Base-by-base conservation (phyloP, 92 coral and sea anemone species). In the Actinostola sp. region DNA sequence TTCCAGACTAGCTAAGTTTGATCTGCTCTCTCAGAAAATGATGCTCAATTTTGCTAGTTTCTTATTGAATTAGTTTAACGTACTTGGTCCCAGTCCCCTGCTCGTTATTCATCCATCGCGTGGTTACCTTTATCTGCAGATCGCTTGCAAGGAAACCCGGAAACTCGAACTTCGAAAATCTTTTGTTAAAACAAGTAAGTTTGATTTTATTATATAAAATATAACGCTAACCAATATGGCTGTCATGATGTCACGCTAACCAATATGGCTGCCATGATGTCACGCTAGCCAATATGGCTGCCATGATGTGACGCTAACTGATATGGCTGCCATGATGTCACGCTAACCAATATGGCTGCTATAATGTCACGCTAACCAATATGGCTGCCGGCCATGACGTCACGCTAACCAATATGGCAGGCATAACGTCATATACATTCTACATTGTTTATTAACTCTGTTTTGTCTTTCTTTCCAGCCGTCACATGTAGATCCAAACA, bases 101-200 rank as follows among this genome's bases (percentile, higher is more conserved):
- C n/a, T n/a, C n/a, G n/a, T n/a, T n/a, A n/a, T n/a, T n/a, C n/a
- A n/a, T n/a, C n/a, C n/a, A n/a, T n/a, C n/a, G n/a, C n/a, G n/a
- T n/a, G n/a, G n/a, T n/a, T n/a, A n/a, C n/a, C 33, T 25, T 11
- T 44, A 48, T 45, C 36, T 75, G 73, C 72, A 93, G 98, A 52
- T 87, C 85, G 41, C 86, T 93, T 14, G 89, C 82, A 33, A 78
- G 89, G 31, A 88, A 93, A 50, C 96, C 79, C 38, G 92, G 84
- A 70, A 85, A 76, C 26, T 60, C 75, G 20, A 68, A 76, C 41
- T 84, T 90, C 72, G 87, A 93, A 35, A 66, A 73, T n/a, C 63
- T 70, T 33, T 60, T 90, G n/a, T 66, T 75, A 20, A 43, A 78
- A 24, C 78, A 61, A 93, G 98, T 93, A 72, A 16, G 19, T 0